These are phyloP conservation scores for Oryctes rhinoceros DNA, from an alignment of 1,140 invertebrate species.

Conservation along the genomic window DNA sequence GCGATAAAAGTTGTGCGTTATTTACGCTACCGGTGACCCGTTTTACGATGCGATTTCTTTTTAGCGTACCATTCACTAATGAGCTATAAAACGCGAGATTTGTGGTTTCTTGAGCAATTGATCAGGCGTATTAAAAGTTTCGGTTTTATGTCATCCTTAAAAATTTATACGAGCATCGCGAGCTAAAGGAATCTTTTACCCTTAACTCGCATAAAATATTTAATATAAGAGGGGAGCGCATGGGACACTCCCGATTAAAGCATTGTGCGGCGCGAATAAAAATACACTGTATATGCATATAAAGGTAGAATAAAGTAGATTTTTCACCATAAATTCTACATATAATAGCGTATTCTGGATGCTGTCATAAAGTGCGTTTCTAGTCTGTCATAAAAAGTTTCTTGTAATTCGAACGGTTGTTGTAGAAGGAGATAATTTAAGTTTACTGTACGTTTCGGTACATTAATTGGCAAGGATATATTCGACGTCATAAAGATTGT, in stretches of 20 bases:
- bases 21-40: slow-evolving; percentile 32
- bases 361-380: not conserved
- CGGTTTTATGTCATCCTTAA: slow-evolving; percentile 24
- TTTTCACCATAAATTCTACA: not conserved
- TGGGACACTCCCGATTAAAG: not conserved
- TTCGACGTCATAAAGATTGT: too few species aligned
- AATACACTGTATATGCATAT: not conserved
- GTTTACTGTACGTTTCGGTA: too few species aligned
- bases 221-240: not conserved
- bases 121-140: slow-evolving; percentile 29
- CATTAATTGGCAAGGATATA: too few species aligned
- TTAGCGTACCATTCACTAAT: slow-evolving; percentile 28
- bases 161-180: not conserved
- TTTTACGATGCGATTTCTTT: slow-evolving; percentile 34
- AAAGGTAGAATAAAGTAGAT: not conserved
- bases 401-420: too few species aligned
- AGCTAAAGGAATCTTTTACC: not conserved
- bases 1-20: slow-evolving; percentile 30
- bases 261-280: not conserved
- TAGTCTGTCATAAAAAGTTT: not conserved
- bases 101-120: slow-evolving; percentile 24
- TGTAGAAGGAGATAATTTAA: too few species aligned
- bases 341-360: not conserved
- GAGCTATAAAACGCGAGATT: slow-evolving; percentile 28
- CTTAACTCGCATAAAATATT: not conserved